Evolutionary conservation across 2,797 vertebrate species (phyloP), one percentile per base, ranked within the genome.

Genomic region (Clamator glandarius): DNA sequence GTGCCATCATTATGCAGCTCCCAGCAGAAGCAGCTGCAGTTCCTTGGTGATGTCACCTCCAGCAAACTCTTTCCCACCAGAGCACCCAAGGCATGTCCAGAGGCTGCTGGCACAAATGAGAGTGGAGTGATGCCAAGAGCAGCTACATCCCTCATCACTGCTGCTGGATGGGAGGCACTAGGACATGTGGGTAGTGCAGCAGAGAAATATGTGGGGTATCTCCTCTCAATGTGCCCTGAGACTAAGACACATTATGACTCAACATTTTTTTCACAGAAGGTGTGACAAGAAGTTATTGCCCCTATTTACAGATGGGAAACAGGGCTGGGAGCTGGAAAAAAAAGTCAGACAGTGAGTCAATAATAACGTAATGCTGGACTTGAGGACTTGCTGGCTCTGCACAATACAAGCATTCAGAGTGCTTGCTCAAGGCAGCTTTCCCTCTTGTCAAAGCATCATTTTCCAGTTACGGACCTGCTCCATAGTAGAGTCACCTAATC

Each of bases 121-220:
- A 20, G 31, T 42, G 31, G 29, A 55, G 54, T 14, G 21, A 39
- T 1, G 2, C 57, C 11, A 39, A 76, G 15, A 69, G 46, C 31
- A 62, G 61, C 76, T 55, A 33, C 66, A 25, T 33, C 54, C n/a
- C 69, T 84, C 36, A 3, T 12, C 55, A 44, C 16, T 21, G 35
- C 15, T 57, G 69, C 54, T 3, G 0, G 24, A 23, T 31, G 44
- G 58, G 46, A 52, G 58, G 70, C 3, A 0, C 44, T 18, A 33
- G 39, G 44, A 18, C 36, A 44, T 0, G 2, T 52, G 85, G n/a
- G 25, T 26, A 14, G n/a, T 8, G 12, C 35, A 18, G 28, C 52
- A 33, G 28, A 70, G 39, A 54, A 52, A 25, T 6, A 31, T 52
- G 58, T 0, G 0, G 12, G 18, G 29, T 50, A 23, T 23, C 74